These are phyloP conservation scores for Thecocarcelia acutangulata DNA, from an alignment of 2,888 invertebrate genomes.

Conservation along the genomic window DNA sequence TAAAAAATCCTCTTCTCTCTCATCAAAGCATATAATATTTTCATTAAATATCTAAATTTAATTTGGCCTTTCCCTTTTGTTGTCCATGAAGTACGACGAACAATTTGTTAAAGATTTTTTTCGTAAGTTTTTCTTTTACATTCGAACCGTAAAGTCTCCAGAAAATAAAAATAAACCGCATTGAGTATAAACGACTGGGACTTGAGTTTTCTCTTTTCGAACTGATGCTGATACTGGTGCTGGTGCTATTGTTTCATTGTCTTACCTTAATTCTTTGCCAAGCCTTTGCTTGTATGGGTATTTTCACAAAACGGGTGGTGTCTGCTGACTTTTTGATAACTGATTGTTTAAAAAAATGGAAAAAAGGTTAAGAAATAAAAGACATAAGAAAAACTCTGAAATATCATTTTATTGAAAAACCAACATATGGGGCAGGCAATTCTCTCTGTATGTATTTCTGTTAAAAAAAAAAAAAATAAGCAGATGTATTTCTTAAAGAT, in stretches of 20 bases:
- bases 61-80: slow-evolving; percentile 38
- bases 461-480: slow-evolving; percentile 18
- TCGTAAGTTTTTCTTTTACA: slow-evolving; percentile 7
- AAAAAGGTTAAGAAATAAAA: slow-evolving; percentile 4
- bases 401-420: slow-evolving; percentile 31
- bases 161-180: background rate
- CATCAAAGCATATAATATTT: slow-evolving; percentile 13
- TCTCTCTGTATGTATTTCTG: background rate
- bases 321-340: slow-evolving; percentile 61
- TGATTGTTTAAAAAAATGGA: slow-evolving; percentile 47
- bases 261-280: slow-evolving; percentile 26
- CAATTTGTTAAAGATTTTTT: slow-evolving; percentile 17
- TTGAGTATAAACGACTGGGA: slow-evolving; percentile 23
- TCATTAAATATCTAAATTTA: slow-evolving; percentile 32
- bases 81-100: background rate
- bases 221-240: too few species aligned
- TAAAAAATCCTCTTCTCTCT: too few species aligned
- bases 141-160: slow-evolving; percentile 13
- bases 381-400: background rate
- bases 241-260: slow-evolving; percentile 44
- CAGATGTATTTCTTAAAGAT: slow-evolving; percentile 35
- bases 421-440: slow-evolving; percentile 25
- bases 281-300: slow-evolving; percentile 22
- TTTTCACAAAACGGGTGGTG: slow-evolving; percentile 44
- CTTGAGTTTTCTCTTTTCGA: slow-evolving; percentile 45